A percentile compares a stretch with the other conserved stretches of the same genome.
Evolutionary conservation across 1,140 invertebrate genomes (phyloP).

Genomic region (Leptestheria dahalacensis): DNA sequence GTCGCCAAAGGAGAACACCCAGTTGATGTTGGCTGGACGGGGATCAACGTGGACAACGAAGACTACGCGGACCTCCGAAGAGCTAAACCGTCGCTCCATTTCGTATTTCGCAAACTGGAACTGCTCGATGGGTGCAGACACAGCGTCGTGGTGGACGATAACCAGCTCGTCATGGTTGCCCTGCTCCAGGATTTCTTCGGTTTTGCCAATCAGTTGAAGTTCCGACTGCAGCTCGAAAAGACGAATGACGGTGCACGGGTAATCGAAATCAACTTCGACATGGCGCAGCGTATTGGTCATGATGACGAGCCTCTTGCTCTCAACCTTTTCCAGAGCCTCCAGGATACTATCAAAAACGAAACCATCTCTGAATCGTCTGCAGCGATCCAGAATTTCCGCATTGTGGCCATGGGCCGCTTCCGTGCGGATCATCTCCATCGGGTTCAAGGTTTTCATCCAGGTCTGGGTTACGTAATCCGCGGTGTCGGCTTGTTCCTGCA

Average conservation of each 20-base stretch:
- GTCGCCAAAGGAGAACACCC: conserved; percentile 8
- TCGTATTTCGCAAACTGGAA: conserved; percentile 7
- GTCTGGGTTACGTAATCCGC: not conserved
- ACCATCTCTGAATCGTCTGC: not conserved
- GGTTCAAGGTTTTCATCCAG: conserved; percentile 3
- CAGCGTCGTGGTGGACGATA: not conserved
- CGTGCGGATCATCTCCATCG: not conserved
- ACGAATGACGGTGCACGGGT: not conserved
- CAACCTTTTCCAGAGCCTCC: not conserved
- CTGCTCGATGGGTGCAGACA: conserved; percentile 2
- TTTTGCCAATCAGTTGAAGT: not conserved
- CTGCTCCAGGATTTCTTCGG: not conserved
- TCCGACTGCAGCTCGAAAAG: conserved; percentile 3
- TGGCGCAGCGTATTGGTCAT: conserved; percentile 7
- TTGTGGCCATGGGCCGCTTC: not conserved
- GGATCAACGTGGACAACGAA: conserved; percentile 10
- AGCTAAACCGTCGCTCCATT: not conserved
- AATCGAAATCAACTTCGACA: not conserved
- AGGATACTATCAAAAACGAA: not conserved
- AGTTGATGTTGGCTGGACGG: not conserved
- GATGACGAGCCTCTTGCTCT: not conserved
- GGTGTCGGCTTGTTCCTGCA: not conserved
- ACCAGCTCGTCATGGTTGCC: not conserved
- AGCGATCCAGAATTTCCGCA: not conserved
- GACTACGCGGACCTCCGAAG: not conserved